Evolutionary conservation across 2,113 vertebrate genomes (phyloP).

Genomic region (Lepisosteus osseus): DNA sequence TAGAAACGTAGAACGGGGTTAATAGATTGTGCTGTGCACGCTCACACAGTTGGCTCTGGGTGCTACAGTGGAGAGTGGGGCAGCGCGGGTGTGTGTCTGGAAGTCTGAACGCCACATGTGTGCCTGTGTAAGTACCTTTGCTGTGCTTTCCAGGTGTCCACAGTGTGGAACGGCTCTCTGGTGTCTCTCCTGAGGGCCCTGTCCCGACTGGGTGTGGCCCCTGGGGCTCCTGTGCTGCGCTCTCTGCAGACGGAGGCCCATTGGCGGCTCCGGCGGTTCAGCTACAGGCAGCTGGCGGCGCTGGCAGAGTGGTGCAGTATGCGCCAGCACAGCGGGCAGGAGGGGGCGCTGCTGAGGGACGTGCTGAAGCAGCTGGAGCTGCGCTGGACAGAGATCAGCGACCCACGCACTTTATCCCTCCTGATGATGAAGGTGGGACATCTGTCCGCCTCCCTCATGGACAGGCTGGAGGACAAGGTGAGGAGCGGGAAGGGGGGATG

Average conservation of each 20-base stretch:
- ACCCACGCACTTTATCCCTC: conserved; percentile 51
- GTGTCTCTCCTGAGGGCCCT: conserved; percentile 69
- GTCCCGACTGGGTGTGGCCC: conserved; percentile 44
- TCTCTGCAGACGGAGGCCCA: conserved; percentile 80
- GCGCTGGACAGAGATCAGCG: conserved; percentile 83
- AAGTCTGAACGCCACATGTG: neutral
- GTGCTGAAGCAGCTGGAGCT: conserved; percentile 80
- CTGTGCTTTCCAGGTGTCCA: conserved; percentile 51
- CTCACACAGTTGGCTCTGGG: neutral
- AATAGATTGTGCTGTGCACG: neutral
- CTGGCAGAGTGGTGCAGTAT: conserved; percentile 41
- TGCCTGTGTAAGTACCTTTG: neutral
- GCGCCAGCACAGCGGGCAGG: neutral
- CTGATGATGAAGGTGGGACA: conserved; percentile 61
- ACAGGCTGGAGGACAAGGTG: conserved; percentile 90
- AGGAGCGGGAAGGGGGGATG: neutral
- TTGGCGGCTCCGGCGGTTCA: conserved; percentile 78
- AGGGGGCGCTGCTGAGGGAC: conserved; percentile 49
- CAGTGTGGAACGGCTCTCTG: conserved; percentile 69
- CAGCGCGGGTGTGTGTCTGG: fast-evolving
- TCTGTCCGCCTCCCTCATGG: conserved; percentile 66
- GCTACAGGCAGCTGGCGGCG: conserved; percentile 64
- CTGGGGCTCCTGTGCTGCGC: conserved; percentile 29
- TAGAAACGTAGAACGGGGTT: too few relatives aligned
- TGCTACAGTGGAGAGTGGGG: neutral